phyloP scores from a whole-genome alignment of 1,140 invertebrate species.

The Dolichoris vasculosae region DNA sequence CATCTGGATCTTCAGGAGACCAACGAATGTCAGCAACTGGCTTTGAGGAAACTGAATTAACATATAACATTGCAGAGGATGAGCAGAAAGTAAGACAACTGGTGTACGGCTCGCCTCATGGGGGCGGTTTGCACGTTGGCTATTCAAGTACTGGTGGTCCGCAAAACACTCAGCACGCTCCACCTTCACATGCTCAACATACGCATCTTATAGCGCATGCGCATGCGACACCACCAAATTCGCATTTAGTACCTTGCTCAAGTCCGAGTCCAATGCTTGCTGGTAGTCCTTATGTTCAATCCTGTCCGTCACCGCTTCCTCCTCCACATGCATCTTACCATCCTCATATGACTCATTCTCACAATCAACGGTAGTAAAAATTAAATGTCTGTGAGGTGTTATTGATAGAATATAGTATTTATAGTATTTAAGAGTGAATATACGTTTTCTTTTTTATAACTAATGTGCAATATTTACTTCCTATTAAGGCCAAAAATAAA shows the following conservation, averaged over 20 bases:
- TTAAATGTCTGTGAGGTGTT: conserved; percentile 18
- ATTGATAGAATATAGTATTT: conserved; percentile 37
- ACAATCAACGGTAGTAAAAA: conserved; percentile 81
- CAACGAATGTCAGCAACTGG: conserved; percentile 98
- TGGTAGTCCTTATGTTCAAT: conserved; percentile 76
- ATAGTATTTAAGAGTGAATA: conserved; percentile 40
- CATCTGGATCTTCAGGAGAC: conserved; percentile 83
- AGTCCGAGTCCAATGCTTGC: conserved; percentile 75
- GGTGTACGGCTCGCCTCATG: conserved; percentile 86
- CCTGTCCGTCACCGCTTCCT: conserved; percentile 78
- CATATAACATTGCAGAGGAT: conserved; percentile 95
- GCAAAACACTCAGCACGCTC: conserved; percentile 78
- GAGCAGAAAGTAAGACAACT: conserved; percentile 97
- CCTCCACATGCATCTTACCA: conserved; percentile 76
- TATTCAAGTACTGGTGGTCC: conserved; percentile 72
- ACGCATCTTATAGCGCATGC: conserved; percentile 77
- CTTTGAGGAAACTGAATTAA: conserved; percentile 98
- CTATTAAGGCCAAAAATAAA: conserved; percentile 40
- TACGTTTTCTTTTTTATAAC: conserved; percentile 23
- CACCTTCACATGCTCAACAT: conserved; percentile 77
- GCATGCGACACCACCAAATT: conserved; percentile 77
- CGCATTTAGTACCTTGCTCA: conserved; percentile 79
- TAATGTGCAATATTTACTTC: conserved; percentile 44
- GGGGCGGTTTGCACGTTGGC: conserved; percentile 76
- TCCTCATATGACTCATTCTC: conserved; percentile 79